Evolutionary conservation across 2,888 invertebrate genomes (phyloP).

Genomic region (Ethmia dodecea): DNA sequence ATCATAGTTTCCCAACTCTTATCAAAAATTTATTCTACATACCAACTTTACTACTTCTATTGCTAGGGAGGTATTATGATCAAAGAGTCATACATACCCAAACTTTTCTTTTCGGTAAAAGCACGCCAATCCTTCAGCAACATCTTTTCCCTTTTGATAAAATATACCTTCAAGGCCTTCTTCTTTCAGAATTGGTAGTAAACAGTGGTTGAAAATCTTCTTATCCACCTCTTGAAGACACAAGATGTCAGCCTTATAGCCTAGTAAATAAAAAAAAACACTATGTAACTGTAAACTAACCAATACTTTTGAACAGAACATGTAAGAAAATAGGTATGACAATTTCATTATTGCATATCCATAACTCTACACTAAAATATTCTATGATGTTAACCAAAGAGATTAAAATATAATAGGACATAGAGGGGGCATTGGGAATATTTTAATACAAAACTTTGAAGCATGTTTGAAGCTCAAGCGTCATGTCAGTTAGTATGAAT

Average conservation of each 20-base stretch:
- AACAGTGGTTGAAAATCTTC: constrained; percentile 84
- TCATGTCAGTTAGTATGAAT: too few species aligned
- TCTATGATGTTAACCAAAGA: too few species aligned
- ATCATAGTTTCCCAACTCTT: too few species aligned
- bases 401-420: too few species aligned
- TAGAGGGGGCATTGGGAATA: too few species aligned
- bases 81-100: constrained; percentile 72
- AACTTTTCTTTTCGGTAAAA: constrained; percentile 86
- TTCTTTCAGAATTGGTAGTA: constrained; percentile 77
- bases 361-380: too few species aligned
- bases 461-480: too few species aligned
- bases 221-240: constrained; percentile 96
- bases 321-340: not conserved
- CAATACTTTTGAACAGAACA: not conserved
- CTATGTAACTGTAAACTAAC: not conserved
- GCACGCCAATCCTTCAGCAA: constrained; percentile 88
- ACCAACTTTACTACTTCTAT: too few species aligned
- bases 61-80: too few species aligned
- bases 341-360: too few species aligned
- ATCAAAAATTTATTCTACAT: too few species aligned
- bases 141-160: constrained; percentile 84
- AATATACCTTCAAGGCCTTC: constrained; percentile 79
- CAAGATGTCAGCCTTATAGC: constrained; percentile 93
- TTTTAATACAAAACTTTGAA: too few species aligned
- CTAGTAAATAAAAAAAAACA: constrained; percentile 46